Conservation (phyloP, 1,140 invertebrate genomes). For the Chymomyza costata region DNA sequence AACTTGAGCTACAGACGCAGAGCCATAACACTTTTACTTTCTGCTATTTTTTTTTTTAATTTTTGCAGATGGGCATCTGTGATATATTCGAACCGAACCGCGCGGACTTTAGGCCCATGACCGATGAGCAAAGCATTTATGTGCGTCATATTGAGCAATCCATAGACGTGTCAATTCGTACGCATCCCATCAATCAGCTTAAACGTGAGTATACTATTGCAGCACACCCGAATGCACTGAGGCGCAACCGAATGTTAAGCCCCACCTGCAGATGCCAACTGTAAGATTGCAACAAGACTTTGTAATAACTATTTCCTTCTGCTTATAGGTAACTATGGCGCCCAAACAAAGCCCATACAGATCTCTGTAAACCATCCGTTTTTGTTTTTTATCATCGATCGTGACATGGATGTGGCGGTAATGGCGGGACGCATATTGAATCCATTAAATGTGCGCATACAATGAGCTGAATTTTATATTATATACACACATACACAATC, state of each 20-base stretch:
- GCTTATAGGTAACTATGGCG: constrained; percentile 58
- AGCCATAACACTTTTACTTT: constrained; percentile 40
- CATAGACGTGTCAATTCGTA: constrained; percentile 86
- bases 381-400: constrained; percentile 88
- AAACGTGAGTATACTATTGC: constrained; percentile 76
- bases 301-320: constrained; percentile 58
- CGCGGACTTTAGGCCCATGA: constrained; percentile 86
- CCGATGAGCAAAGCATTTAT: constrained; percentile 81
- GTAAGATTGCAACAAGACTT: constrained; percentile 19
- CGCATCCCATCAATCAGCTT: constrained; percentile 77
- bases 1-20: background rate
- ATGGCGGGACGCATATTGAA: constrained; percentile 88
- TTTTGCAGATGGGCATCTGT: constrained; percentile 82
- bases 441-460: constrained; percentile 85
- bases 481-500: no score
- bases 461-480: no score
- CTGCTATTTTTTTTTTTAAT: constrained; percentile 7
- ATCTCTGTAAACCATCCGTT: constrained; percentile 87
- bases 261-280: constrained; percentile 34
- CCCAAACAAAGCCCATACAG: constrained; percentile 78
- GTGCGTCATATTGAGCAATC: constrained; percentile 88
- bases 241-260: constrained; percentile 44
- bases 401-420: constrained; percentile 83
- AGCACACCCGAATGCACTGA: constrained; percentile 54
- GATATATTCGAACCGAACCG: constrained; percentile 86